Conservation (phyloP, 2,113 vertebrate species). For the Lepisosteus osseus region DNA sequence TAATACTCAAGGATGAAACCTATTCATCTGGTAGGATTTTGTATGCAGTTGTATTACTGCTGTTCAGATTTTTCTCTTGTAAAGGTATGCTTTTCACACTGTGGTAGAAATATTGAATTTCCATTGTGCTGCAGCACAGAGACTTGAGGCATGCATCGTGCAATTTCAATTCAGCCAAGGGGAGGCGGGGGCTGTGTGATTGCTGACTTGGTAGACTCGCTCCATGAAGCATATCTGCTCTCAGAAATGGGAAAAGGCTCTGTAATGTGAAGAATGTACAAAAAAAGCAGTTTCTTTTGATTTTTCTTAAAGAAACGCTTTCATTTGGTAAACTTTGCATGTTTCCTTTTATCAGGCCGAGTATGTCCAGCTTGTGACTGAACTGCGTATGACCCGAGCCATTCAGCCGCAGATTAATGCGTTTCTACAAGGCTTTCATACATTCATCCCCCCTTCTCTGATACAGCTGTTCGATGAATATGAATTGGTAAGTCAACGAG, state of each 20-base stretch:
- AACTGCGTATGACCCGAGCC: constrained; percentile 96
- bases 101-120: constrained; percentile 11
- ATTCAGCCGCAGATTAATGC: constrained; percentile 98
- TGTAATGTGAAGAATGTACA: constrained; percentile 14
- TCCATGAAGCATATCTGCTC: constrained; percentile 9
- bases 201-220: constrained; percentile 15
- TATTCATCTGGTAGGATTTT: too few species aligned
- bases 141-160: not conserved
- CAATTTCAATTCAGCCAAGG: constrained; percentile 9
- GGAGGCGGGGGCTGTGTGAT: not conserved
- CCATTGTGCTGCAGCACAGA: constrained; percentile 15
- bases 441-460: constrained; percentile 92
- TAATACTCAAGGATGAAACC: too few species aligned
- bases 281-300: constrained; percentile 6
- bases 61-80: not conserved
- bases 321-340: constrained; percentile 12
- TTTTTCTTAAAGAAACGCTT: not conserved
- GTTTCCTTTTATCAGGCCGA: constrained; percentile 71
- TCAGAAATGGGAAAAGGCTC: not conserved
- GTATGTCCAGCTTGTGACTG: constrained; percentile 98
- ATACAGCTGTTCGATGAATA: constrained; percentile 98
- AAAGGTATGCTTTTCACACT: not conserved
- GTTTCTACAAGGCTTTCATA: constrained; percentile 95
- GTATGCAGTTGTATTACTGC: not conserved
- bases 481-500: constrained; percentile 81